A percentile compares a stretch with the other conserved stretches of the same genome.
These are phyloP conservation scores for Anthrax anthrax DNA, from an alignment of 2,888 invertebrate genomes.

Conservation along the genomic window DNA sequence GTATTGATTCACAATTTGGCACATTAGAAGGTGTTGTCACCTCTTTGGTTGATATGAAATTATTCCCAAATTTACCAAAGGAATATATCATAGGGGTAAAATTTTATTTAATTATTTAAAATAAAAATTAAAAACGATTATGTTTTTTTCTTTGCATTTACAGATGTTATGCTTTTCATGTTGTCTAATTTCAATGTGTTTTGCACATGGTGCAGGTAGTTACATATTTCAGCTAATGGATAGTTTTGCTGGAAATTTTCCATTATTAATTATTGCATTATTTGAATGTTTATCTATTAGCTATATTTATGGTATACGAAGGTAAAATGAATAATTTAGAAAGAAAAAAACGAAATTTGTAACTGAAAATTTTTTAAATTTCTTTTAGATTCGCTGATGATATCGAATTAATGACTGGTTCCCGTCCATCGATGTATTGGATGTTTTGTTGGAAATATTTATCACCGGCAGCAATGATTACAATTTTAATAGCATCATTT, in stretches of 20 bases:
- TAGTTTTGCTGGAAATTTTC: constrained; percentile 87
- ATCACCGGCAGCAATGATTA: constrained; percentile 77
- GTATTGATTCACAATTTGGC: constrained; percentile 93
- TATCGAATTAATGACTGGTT: constrained; percentile 89
- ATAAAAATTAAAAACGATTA: neutral
- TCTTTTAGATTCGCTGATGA: constrained; percentile 72
- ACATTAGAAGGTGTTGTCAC: constrained; percentile 92
- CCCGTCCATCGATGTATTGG: constrained; percentile 79
- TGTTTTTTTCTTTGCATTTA: neutral
- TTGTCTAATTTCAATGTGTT: constrained; percentile 74
- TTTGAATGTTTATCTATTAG: constrained; percentile 84
- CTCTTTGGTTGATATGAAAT: constrained; percentile 86
- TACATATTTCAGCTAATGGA: constrained; percentile 90
- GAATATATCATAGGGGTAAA: constrained; percentile 66
- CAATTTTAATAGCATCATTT: constrained; percentile 71
- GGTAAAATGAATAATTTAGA: constrained; percentile 39
- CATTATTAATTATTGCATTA: constrained; percentile 79
- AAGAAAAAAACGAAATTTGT: neutral
- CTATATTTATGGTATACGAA: constrained; percentile 85
- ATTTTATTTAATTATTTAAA: neutral
- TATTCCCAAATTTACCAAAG: constrained; percentile 82
- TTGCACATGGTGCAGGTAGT: constrained; percentile 85
- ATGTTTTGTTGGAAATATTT: constrained; percentile 89
- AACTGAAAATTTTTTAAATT: neutral
- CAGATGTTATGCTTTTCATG: constrained; percentile 57